These are phyloP conservation scores for Scolanthus callimorphus DNA, from an alignment of 92 coral and sea anemone genomes.

Conservation along the genomic window DNA sequence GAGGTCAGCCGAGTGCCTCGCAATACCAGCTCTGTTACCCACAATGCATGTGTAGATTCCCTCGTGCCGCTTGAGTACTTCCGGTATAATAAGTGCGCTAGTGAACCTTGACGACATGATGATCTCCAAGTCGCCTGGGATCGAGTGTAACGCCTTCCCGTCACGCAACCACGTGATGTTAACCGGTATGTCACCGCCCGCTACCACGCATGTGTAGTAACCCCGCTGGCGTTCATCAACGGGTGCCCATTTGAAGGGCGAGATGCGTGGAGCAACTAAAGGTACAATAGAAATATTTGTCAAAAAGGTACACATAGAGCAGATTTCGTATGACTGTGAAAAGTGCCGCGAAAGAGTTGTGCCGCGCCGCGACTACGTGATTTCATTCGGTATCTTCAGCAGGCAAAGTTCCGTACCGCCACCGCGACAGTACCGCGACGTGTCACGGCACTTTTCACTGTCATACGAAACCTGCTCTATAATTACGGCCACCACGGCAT, in stretches of 20 bases:
- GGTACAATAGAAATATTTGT: too few species aligned
- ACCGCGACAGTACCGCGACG: too few species aligned
- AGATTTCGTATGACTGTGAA: too few species aligned
- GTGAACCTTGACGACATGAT: not conserved
- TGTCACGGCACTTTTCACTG: too few species aligned
- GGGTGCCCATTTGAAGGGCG: conserved; percentile 25
- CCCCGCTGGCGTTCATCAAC: conserved; percentile 38
- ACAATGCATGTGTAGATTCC: conserved; percentile 82
- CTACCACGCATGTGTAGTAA: conserved; percentile 22
- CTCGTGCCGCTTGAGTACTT: conserved; percentile 53
- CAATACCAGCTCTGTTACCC: conserved; percentile 64
- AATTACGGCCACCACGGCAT: too few species aligned
- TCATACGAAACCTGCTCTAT: too few species aligned
- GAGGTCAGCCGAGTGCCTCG: conserved; percentile 40
- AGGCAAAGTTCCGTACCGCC: too few species aligned
- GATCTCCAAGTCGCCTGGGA: conserved; percentile 15
- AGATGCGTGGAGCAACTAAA: conserved; percentile 45
- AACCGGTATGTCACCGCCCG: conserved; percentile 25
- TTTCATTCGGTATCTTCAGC: too few species aligned
- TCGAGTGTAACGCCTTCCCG: conserved; percentile 33
- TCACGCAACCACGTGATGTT: conserved; percentile 66
- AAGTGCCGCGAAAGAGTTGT: too few species aligned
- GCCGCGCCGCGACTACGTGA: too few species aligned
- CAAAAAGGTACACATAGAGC: too few species aligned
- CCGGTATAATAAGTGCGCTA: conserved; percentile 1